Percentiles rank a stretch among this genome's conserved stretches.
Conservation (phyloP, 2,888 invertebrate genomes). For the Heliothis peltigera region DNA sequence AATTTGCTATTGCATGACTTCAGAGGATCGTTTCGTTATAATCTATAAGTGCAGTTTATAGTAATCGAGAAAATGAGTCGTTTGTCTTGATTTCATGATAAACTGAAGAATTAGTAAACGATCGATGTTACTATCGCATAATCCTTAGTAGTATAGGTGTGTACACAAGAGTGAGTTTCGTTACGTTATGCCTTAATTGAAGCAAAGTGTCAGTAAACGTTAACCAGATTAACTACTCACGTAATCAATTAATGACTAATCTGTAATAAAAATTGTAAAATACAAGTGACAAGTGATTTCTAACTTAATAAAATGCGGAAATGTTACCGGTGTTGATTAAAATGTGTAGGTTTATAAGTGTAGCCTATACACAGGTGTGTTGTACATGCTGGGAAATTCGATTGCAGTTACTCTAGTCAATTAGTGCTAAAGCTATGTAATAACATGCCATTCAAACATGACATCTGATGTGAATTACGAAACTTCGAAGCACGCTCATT, state of each 20-base stretch:
- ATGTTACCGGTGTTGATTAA: slow-evolving; percentile 50
- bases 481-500: slow-evolving; percentile 38
- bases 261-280: too few species aligned
- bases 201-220: slow-evolving; percentile 38
- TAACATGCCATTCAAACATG: slow-evolving; percentile 50
- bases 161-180: slow-evolving; percentile 5
- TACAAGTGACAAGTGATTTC: slow-evolving; percentile 42
- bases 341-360: slow-evolving; percentile 25
- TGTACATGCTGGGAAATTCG: slow-evolving; percentile 56
- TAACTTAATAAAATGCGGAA: slow-evolving; percentile 34
- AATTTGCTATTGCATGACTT: slow-evolving; percentile 29
- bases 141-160: slow-evolving; percentile 3
- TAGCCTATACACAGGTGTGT: slow-evolving; percentile 46
- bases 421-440: slow-evolving; percentile 54
- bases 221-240: slow-evolving; percentile 50
- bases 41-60: slow-evolving; percentile 8
- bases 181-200: slow-evolving; percentile 14
- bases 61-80: slow-evolving; percentile 12
- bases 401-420: slow-evolving; percentile 42
- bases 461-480: slow-evolving; percentile 44
- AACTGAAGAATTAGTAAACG: not conserved
- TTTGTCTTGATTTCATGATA: not conserved
- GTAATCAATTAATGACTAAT: slow-evolving; percentile 36
- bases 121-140: not conserved
- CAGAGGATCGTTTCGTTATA: slow-evolving; percentile 20